Evolutionary conservation across 2,797 vertebrate species (phyloP).

Genomic region (Esox masquinongy): DNA sequence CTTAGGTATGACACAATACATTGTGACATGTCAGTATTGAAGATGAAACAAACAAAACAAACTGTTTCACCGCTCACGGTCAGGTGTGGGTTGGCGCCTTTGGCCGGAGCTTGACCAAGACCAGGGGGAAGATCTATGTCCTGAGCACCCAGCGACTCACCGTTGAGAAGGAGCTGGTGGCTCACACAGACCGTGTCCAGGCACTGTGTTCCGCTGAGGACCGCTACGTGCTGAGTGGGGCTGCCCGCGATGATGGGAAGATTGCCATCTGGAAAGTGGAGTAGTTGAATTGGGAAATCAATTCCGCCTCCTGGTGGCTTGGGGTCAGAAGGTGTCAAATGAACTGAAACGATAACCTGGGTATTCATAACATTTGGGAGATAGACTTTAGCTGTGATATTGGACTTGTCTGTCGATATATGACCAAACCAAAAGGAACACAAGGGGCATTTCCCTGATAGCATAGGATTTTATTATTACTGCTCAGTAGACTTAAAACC

Average conservation of each 20-base stretch:
- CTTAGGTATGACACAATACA: background rate
- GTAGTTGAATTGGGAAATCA: conserved; percentile 49
- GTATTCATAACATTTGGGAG: background rate
- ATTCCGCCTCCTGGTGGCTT: background rate
- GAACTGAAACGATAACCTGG: background rate
- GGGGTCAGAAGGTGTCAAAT: background rate
- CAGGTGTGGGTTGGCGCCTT: conserved; percentile 91
- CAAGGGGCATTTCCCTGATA: background rate
- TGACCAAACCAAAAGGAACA: background rate
- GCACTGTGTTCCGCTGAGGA: conserved; percentile 91
- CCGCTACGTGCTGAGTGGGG: conserved; percentile 91
- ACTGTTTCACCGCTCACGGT: background rate
- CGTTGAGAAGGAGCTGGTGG: conserved; percentile 90
- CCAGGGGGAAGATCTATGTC: conserved; percentile 89
- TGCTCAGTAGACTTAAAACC: background rate
- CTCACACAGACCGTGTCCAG: conserved; percentile 80
- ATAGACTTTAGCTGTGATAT: background rate
- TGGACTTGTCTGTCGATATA: background rate
- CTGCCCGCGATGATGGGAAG: conserved; percentile 87
- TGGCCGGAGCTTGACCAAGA: conserved; percentile 75
- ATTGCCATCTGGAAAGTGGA: conserved; percentile 97
- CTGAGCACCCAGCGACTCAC: conserved; percentile 72
- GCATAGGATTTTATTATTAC: conserved; percentile 9
- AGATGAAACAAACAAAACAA: background rate
- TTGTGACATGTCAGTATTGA: background rate